These are phyloP conservation scores for Amiota communis DNA, from an alignment of 2,888 invertebrate genomes.

Conservation along the genomic window DNA sequence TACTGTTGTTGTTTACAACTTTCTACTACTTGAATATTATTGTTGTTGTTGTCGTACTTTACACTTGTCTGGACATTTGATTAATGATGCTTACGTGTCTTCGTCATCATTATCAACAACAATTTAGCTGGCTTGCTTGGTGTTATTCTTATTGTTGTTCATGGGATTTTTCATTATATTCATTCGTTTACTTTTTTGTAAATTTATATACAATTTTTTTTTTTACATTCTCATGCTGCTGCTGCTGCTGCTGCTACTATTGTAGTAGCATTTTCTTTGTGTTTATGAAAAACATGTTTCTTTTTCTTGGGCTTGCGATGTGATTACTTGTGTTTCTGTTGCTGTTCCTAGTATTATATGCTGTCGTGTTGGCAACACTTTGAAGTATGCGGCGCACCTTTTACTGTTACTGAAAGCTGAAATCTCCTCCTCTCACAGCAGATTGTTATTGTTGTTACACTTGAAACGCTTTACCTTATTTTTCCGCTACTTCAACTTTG, in stretches of 20 bases:
- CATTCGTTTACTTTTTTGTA: constrained; percentile 41
- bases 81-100: constrained; percentile 62
- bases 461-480: constrained; percentile 29
- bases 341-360: background rate
- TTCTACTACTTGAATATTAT: background rate
- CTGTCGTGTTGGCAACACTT: constrained; percentile 32
- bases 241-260: background rate
- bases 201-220: constrained; percentile 5
- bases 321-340: background rate
- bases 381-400: constrained; percentile 28
- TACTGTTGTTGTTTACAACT: no score
- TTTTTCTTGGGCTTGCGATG: no score
- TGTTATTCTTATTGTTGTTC: constrained; percentile 35
- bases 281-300: constrained; percentile 21
- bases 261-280: background rate
- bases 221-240: constrained; percentile 7
- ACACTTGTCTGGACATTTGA: constrained; percentile 67
- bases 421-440: background rate
- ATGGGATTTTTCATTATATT: constrained; percentile 56
- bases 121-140: constrained; percentile 5
- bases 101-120: constrained; percentile 20
- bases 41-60: constrained; percentile 48
- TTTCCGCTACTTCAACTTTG: constrained; percentile 29
- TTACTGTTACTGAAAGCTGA: constrained; percentile 7
- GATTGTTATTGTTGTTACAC: constrained; percentile 19